Conservation (phyloP, 2,888 invertebrate species). For the Melipona bicolor region DNA sequence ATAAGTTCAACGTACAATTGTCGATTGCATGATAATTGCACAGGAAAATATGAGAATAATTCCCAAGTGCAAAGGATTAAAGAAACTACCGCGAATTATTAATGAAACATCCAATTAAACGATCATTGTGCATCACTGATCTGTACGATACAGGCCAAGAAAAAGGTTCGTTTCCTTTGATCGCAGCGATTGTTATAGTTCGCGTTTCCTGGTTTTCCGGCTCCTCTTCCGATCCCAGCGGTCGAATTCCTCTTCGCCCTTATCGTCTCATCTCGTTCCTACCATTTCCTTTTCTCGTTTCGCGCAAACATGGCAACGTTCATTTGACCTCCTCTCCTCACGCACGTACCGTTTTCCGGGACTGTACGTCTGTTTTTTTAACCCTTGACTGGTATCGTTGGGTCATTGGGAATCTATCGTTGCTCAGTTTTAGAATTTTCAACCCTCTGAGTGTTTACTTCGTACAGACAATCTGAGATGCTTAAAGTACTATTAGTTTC, state of each 20-base stretch:
- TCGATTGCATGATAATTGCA: too few species aligned
- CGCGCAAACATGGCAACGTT: neutral
- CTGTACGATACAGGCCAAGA: slow-evolving; percentile 66
- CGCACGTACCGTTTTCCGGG: slow-evolving; percentile 64
- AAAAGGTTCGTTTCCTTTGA: slow-evolving; percentile 63
- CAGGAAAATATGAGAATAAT: too few species aligned
- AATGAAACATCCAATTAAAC: neutral
- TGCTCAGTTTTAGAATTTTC: too few species aligned
- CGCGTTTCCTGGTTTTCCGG: neutral
- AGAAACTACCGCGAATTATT: neutral
- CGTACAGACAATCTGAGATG: too few species aligned
- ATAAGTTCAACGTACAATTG: too few species aligned
- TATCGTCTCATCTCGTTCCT: slow-evolving; percentile 2
- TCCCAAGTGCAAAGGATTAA: too few species aligned
- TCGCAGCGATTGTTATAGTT: slow-evolving; percentile 11
- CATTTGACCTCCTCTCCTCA: neutral
- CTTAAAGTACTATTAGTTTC: too few species aligned
- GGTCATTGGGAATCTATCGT: too few species aligned
- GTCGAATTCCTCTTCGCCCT: slow-evolving; percentile 22
- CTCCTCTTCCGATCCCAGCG: slow-evolving; percentile 8
- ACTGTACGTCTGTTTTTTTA: slow-evolving; percentile 53
- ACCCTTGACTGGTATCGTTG: too few species aligned
- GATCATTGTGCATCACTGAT: slow-evolving; percentile 38
- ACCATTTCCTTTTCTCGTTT: neutral
- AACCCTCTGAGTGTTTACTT: too few species aligned